Conservation (phyloP, 2,113 vertebrate species). For the Tenebrosternarchus preto region DNA sequence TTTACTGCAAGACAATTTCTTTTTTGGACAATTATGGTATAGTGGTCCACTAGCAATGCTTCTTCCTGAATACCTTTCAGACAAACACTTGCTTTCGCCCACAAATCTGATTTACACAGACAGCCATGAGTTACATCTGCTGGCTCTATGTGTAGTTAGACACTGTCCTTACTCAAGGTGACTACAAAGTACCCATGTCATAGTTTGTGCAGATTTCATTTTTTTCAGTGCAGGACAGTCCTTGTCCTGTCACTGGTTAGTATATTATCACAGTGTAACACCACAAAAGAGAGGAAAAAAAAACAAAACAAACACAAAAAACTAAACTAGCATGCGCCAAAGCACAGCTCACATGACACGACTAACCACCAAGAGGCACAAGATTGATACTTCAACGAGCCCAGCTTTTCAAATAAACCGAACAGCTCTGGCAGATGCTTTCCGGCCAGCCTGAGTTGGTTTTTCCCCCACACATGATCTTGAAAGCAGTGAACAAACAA, state of each 20-base stretch:
- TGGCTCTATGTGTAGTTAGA: slow-evolving; percentile 1
- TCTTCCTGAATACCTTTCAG: slow-evolving; percentile 15
- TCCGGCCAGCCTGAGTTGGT: not conserved
- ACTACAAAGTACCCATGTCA: not conserved
- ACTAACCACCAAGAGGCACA: slow-evolving; percentile 44
- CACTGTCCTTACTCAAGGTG: not conserved
- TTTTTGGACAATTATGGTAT: slow-evolving; percentile 14
- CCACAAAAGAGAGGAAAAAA: slow-evolving; percentile 49
- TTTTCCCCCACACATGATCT: not conserved
- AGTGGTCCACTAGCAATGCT: not conserved
- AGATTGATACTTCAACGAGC: slow-evolving; percentile 41
- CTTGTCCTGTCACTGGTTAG: slow-evolving; percentile 29
- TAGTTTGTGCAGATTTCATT: slow-evolving; percentile 11
- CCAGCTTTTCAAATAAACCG: slow-evolving; percentile 29
- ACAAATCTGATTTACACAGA: slow-evolving; percentile 8
- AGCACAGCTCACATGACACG: slow-evolving; percentile 33
- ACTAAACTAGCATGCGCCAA: slow-evolving; percentile 39
- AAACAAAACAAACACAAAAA: too few species aligned
- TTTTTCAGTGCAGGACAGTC: slow-evolving; percentile 16
- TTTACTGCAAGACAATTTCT: not conserved
- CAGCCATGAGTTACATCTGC: not conserved
- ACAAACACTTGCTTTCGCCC: not conserved
- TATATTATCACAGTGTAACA: slow-evolving; percentile 55
- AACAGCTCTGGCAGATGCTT: slow-evolving; percentile 16
- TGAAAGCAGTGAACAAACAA: slow-evolving; percentile 62